Evolutionary conservation across 2,797 vertebrate species (phyloP), one percentile per base, ranked within the genome.

Genomic region (Falco novaeseelandiae): DNA sequence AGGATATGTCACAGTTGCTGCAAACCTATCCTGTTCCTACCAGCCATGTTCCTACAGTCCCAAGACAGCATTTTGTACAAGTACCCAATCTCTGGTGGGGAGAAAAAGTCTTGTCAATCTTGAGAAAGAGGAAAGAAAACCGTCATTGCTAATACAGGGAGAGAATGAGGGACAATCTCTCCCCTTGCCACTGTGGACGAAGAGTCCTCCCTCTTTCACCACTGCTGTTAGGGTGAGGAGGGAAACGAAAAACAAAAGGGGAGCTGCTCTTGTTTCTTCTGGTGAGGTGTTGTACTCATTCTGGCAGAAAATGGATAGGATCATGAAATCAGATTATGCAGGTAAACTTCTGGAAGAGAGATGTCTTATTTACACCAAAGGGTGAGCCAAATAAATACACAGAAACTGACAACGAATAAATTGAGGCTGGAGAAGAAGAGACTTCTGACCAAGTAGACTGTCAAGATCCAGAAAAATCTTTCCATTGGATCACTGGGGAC

Each of bases 121-220:
- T 59, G 27, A 74, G 38, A 67, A 87, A 51, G 66, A 89, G 46
- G 19, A 83, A 89, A 95, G 15, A 12, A 30, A 89, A 20, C 54
- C 76, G 44, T 22, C 6, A 9, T 36, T 82, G 69, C 44, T 65
- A 4, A 1, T 2, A 40, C 22, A 72, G 12, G 6, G 23, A 79
- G 16, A 74, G n/a, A 86, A 63, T 1, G 59, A 20, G 36, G 59
- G 22, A 29, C 20, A 27, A 20, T 40, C 23, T 69, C 29, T 61
- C 26, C 5, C 22, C 18, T 51, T 0, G 0, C 6, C 18, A 23
- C 1, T 10, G 18, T 32, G 25, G 30, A 73, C 67, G 10, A 58
- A 76, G 34, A 62, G 30, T 9, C 42, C 44, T 78, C 19, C 5
- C 6, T 88, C 30, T 27, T 77, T 58, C 16, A 32, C 8, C 18